Evolutionary conservation across 2,113 vertebrate species (phyloP).

Genomic region (Syngnathus scovelli): DNA sequence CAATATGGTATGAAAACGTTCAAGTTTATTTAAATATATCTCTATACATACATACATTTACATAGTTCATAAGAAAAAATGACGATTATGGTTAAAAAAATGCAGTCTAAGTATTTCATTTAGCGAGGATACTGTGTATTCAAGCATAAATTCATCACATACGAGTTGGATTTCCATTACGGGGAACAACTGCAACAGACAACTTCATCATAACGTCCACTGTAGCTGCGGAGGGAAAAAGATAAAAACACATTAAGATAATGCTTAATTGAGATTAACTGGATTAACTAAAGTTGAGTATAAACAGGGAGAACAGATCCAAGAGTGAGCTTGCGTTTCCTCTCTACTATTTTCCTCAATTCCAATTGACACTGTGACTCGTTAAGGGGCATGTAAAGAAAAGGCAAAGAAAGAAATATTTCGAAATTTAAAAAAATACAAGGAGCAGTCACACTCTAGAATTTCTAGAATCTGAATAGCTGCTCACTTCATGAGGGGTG

Average conservation of each 20-base stretch:
- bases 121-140: background rate
- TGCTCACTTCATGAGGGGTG: no score
- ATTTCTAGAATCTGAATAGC: no score
- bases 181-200: conserved; percentile 68
- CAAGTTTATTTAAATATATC: conserved; percentile 66
- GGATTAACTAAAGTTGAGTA: background rate
- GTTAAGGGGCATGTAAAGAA: background rate
- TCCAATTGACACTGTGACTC: background rate
- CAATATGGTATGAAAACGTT: conserved; percentile 25
- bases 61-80: conserved; percentile 21
- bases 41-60: conserved; percentile 42
- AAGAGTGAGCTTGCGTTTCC: background rate
- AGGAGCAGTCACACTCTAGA: no score
- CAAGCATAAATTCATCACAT: background rate
- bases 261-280: no score
- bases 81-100: conserved; percentile 41
- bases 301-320: background rate
- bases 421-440: no score
- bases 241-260: background rate
- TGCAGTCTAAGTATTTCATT: conserved; percentile 3
- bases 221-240: conserved; percentile 61
- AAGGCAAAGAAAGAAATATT: background rate
- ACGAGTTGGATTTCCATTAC: conserved; percentile 27
- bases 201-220: conserved; percentile 68
- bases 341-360: background rate